These are phyloP conservation scores for Brassicogethes aeneus DNA, from an alignment of 2,888 invertebrate genomes.

Conservation along the genomic window DNA sequence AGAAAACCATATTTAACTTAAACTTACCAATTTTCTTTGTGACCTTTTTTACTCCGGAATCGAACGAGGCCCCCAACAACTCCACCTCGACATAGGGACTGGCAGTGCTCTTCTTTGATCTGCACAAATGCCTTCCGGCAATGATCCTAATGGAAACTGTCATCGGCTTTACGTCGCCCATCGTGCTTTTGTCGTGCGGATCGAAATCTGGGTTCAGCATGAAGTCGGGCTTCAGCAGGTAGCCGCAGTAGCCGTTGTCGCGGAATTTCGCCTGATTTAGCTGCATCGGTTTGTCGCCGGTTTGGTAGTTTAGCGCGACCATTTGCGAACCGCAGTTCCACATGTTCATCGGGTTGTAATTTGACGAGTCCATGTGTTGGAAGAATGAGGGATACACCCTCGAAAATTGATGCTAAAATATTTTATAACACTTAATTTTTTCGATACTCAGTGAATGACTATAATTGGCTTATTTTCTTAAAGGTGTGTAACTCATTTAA, in stretches of 20 bases:
- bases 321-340: constrained; percentile 97
- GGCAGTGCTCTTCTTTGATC: constrained; percentile 73
- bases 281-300: constrained; percentile 92
- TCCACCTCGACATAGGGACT: constrained; percentile 92
- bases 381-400: constrained; percentile 95
- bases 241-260: constrained; percentile 90
- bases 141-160: constrained; percentile 68
- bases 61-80: constrained; percentile 79
- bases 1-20: too few relatives aligned
- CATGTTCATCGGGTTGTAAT: constrained; percentile 89
- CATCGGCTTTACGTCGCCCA: constrained; percentile 52
- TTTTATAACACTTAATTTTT: background rate
- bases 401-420: constrained; percentile 64
- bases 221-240: constrained; percentile 80
- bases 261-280: constrained; percentile 88
- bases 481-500: too few relatives aligned
- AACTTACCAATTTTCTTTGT: constrained; percentile 76
- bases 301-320: constrained; percentile 97
- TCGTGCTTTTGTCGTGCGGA: constrained; percentile 59
- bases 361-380: constrained; percentile 91
- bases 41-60: constrained; percentile 71
- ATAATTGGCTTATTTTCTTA: too few relatives aligned
- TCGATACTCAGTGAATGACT: too few relatives aligned
- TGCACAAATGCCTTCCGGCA: constrained; percentile 81
- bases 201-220: constrained; percentile 72